A percentile compares a stretch with the other conserved stretches of the same genome.
These are phyloP conservation scores for Malachius bipustulatus DNA, from an alignment of 2,888 invertebrate genomes.

Conservation along the genomic window DNA sequence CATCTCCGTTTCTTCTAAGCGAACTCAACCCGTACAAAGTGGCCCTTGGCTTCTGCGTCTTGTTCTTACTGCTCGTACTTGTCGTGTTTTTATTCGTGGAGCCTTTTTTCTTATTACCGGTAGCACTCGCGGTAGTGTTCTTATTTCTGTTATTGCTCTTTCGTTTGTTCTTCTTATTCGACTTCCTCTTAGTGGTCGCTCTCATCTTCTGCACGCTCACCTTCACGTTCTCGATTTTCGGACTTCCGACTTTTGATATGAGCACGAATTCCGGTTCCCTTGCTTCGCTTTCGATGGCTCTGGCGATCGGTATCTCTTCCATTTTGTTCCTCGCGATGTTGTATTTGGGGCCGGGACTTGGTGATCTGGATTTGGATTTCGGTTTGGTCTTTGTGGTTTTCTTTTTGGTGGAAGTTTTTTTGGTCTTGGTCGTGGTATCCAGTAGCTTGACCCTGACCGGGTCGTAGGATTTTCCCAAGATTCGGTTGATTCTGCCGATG, in stretches of 20 bases:
- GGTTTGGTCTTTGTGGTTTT: slow-evolving; percentile 16
- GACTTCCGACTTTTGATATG: slow-evolving; percentile 29
- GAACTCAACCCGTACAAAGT: slow-evolving; percentile 71
- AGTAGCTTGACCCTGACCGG: slow-evolving; percentile 69
- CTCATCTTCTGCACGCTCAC: slow-evolving; percentile 18
- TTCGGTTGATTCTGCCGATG: slow-evolving; percentile 67
- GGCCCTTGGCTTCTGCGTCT: slow-evolving; percentile 57
- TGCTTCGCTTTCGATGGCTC: slow-evolving; percentile 27
- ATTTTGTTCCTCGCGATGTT: slow-evolving; percentile 27
- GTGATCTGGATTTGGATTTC: slow-evolving; percentile 5
- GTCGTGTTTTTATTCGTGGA: slow-evolving; percentile 36
- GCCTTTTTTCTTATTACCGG: slow-evolving; percentile 24
- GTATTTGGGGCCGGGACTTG: slow-evolving; percentile 33
- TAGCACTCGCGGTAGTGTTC: slow-evolving; percentile 21
- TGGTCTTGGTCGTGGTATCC: slow-evolving; percentile 41
- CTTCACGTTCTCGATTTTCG: slow-evolving; percentile 18
- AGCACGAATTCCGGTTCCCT: slow-evolving; percentile 32
- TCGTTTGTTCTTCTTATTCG: slow-evolving; percentile 29
- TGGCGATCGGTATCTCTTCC: slow-evolving; percentile 22
- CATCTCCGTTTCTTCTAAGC: slow-evolving; percentile 66
- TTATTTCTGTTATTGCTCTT: slow-evolving; percentile 23
- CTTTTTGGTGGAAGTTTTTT: slow-evolving; percentile 35
- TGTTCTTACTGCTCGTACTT: slow-evolving; percentile 35
- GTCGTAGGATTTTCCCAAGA: slow-evolving; percentile 67
- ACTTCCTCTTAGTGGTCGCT: slow-evolving; percentile 20